Conservation (phyloP, 2,113 vertebrate species). For the Gnathonemus longibarbis region DNA sequence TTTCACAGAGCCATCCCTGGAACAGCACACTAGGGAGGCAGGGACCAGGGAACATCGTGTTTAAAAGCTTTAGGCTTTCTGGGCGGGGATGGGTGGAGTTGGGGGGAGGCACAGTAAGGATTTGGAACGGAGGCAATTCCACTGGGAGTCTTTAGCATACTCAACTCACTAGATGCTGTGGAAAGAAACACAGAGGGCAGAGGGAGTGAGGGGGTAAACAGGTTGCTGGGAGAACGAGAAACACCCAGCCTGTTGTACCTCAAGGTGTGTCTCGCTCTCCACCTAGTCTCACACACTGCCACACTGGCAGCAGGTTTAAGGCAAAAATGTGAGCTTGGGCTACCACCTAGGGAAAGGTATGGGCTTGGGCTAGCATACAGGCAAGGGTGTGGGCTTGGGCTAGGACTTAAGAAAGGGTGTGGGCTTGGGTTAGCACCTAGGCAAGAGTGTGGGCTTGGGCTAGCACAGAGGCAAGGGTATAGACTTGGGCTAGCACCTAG, state of each 20-base stretch:
- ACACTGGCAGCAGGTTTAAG: not conserved
- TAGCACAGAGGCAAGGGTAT: not conserved
- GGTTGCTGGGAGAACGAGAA: not conserved
- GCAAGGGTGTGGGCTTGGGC: not conserved
- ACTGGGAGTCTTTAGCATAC: not conserved
- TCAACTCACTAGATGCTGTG: not conserved
- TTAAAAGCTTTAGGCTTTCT: not conserved
- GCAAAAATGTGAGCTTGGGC: not conserved
- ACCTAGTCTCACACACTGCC: not conserved
- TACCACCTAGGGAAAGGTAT: not conserved
- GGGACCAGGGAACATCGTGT: not conserved
- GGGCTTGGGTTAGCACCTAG: not conserved
- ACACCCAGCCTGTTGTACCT: not conserved
- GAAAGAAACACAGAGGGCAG: not conserved
- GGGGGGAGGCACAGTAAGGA: slow-evolving; percentile 9
- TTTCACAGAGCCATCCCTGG: not conserved
- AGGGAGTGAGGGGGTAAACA: not conserved
- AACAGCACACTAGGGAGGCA: not conserved
- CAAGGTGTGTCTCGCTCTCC: too few species aligned
- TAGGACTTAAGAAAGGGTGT: accelerated
- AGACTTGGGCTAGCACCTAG: too few species aligned
- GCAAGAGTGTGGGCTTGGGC: too few species aligned
- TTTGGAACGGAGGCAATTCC: slow-evolving; percentile 9
- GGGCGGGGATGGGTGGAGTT: not conserved
- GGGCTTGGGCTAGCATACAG: not conserved